A percentile compares a stretch with the other conserved stretches of the same genome.
Evolutionary conservation across 1,140 invertebrate species (phyloP).

Genomic region (Sinella curviseta): DNA sequence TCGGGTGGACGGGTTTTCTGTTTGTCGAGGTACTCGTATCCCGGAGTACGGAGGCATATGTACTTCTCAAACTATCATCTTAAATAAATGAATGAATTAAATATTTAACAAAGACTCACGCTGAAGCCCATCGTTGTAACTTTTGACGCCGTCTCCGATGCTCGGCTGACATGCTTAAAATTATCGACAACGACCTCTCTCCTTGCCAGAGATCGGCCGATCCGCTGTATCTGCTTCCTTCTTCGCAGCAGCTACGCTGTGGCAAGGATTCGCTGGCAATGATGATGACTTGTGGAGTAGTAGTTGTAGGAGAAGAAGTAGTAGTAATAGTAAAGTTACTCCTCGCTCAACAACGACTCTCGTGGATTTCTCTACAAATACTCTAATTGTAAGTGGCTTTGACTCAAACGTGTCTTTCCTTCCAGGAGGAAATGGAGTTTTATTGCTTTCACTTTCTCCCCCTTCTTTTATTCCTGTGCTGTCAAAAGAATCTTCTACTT

Average conservation of each 20-base stretch:
- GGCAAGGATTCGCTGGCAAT: neutral
- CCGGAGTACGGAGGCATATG: no score
- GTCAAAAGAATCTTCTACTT: neutral
- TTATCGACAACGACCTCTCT: neutral
- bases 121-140: conserved; percentile 47
- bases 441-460: conserved; percentile 8
- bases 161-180: conserved; percentile 10
- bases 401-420: neutral
- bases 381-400: neutral
- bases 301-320: neutral
- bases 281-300: neutral
- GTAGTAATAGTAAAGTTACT: neutral
- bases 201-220: neutral
- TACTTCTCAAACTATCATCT: no score
- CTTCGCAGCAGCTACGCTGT: neutral
- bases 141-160: conserved; percentile 24
- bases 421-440: neutral
- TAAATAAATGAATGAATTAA: no score
- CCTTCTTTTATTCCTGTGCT: neutral
- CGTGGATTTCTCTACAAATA: neutral
- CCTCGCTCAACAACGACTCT: no score
- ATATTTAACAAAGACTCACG: no score
- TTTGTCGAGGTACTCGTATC: no score
- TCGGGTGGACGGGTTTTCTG: no score
- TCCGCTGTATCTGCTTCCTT: neutral